phyloP scores from a whole-genome alignment of 2,888 invertebrate species.

The Acanthacorydalis orientalis region DNA sequence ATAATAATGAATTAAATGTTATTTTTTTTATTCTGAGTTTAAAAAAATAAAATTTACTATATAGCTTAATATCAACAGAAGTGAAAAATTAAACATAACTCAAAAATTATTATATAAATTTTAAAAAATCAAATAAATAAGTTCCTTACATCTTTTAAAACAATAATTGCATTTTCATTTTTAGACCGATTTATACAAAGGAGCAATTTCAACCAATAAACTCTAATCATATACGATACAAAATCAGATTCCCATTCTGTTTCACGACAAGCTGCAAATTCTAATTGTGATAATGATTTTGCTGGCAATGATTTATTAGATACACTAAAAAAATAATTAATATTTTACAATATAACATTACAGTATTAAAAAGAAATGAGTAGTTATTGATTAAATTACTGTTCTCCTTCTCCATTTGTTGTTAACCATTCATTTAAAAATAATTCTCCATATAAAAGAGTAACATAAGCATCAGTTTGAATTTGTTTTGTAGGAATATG shows the following conservation, averaged over 20 bases:
- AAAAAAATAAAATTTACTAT: too few relatives aligned
- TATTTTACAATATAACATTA: conserved; percentile 3
- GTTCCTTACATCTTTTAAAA: conserved; percentile 26
- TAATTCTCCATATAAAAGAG: conserved; percentile 36
- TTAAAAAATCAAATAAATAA: too few relatives aligned
- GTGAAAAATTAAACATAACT: too few relatives aligned
- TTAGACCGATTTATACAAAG: conserved; percentile 32
- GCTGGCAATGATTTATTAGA: conserved; percentile 19
- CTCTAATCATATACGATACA: conserved; percentile 27
- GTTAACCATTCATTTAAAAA: conserved; percentile 19
- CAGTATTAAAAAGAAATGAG: background rate
- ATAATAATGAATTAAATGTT: too few relatives aligned
- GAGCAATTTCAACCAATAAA: conserved; percentile 37
- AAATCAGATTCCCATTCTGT: conserved; percentile 29
- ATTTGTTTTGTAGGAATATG: conserved; percentile 24
- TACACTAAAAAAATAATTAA: conserved; percentile 6
- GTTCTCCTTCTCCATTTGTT: background rate
- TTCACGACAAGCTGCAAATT: conserved; percentile 27
- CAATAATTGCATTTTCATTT: conserved; percentile 31
- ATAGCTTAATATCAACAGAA: too few relatives aligned
- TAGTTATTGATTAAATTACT: conserved; percentile 2
- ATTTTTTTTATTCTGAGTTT: too few relatives aligned
- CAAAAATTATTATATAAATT: too few relatives aligned
- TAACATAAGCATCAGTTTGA: conserved; percentile 29
- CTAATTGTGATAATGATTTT: conserved; percentile 28